Evolutionary conservation across 2,113 vertebrate species (phyloP), one percentile per base, ranked within the genome.

Genomic region (Bubo scandiacus): DNA sequence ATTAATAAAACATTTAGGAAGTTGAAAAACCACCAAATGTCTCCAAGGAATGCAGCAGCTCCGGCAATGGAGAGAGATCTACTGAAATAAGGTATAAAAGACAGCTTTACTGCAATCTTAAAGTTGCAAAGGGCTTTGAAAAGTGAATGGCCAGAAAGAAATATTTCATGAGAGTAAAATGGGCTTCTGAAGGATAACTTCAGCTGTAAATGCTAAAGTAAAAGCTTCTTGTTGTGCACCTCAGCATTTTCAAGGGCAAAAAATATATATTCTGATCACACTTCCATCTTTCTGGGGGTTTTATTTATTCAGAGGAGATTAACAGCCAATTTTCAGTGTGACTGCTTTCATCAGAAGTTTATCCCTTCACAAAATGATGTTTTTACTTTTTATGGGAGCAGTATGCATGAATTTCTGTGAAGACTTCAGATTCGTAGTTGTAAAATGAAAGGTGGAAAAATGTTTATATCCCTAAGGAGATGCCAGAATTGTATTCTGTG

Each of bases 161-260:
- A 63, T 87, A 65, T 51, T 58, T 95, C n/a, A 54, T 45, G 66
- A 88, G 89, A 80, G 36, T 95, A 89, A 92, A 92, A 75, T 47
- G 54, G 58, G 51, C 38, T 88, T 85, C 85, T 90, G 71, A 96
- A 77, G 42, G 73, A 82, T 91, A 85, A 73, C 45, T 87, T 95
- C 27, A 92, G 26, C 86, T 70, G 62, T 79, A 91, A 94, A 80
- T 43, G 55, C 71, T 67, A 22, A 90, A 93, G 81, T 83, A 83
- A 94, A 94, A 92, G n/a, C 67, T 96, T 32, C 79, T 88, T 5
- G 3, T 85, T 93, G 81, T 81, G n/a, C 49, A 90, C 79, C 72
- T 97, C 91, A 95, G 79, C 91, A 88, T 90, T 97, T 97, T 95
- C 63, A 90, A 96, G 90, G 81, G 73, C n/a, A 86, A 79, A 95